phyloP scores from a whole-genome alignment of 2,113 vertebrate genomes.

The Leptobrachium ailaonicum region DNA sequence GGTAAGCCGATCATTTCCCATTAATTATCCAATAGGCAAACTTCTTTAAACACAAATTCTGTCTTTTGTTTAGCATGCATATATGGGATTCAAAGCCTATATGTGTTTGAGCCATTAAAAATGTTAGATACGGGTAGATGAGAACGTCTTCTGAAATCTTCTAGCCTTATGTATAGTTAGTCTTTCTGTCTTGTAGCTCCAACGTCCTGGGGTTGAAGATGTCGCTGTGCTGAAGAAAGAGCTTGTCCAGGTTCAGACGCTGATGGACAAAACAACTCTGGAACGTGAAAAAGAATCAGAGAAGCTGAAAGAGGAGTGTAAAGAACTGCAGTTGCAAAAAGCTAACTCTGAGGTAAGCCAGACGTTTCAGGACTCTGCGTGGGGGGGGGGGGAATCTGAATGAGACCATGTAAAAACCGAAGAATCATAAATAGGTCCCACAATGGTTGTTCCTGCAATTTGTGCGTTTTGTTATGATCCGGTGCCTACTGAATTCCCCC shows the following conservation, averaged over 20 bases:
- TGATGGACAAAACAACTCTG: slow-evolving; percentile 93
- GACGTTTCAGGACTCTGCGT: neutral
- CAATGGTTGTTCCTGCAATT: neutral
- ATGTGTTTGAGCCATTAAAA: too few species aligned
- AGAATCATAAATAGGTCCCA: too few species aligned
- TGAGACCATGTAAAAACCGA: too few species aligned
- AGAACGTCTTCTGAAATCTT: neutral
- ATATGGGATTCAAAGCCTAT: neutral
- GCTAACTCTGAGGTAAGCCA: slow-evolving; percentile 83
- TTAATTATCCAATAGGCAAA: neutral
- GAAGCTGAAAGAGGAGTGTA: slow-evolving; percentile 81
- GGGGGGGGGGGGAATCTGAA: neutral
- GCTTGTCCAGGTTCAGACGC: slow-evolving; percentile 91
- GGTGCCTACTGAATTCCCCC: too few species aligned
- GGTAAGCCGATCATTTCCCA: slow-evolving; percentile 67
- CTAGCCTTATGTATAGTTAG: slow-evolving; percentile 49
- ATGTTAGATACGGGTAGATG: too few species aligned
- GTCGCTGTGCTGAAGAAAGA: slow-evolving; percentile 94
- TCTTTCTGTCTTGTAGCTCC: slow-evolving; percentile 74
- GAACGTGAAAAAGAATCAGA: slow-evolving; percentile 90
- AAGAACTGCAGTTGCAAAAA: slow-evolving; percentile 80
- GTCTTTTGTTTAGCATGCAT: neutral
- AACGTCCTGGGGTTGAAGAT: slow-evolving; percentile 94
- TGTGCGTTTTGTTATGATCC: too few species aligned
- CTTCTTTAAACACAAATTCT: neutral